Percentiles rank a stretch among this genome's conserved stretches.
These are phyloP conservation scores for Sisyra terminalis DNA, from an alignment of 2,888 invertebrate genomes.

Conservation along the genomic window DNA sequence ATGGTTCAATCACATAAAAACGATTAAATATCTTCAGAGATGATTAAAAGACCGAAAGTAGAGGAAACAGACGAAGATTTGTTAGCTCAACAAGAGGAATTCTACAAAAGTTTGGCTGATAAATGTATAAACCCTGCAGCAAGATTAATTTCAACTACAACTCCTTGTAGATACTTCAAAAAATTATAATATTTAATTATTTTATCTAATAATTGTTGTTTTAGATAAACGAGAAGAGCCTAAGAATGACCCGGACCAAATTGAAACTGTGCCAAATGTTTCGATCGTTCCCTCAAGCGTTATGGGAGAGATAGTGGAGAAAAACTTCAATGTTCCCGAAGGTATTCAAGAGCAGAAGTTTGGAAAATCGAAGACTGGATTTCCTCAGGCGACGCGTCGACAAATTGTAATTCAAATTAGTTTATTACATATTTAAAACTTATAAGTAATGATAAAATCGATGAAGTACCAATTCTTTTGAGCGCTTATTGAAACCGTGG, in stretches of 20 bases:
- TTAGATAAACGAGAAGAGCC: conserved; percentile 16
- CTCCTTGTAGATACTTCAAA: conserved; percentile 1
- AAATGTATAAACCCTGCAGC: conserved; percentile 45
- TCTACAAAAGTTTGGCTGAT: conserved; percentile 35
- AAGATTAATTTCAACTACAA: conserved; percentile 31
- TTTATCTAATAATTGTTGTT: conserved; percentile 6
- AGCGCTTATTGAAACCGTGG: too few species aligned
- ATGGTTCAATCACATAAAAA: too few species aligned
- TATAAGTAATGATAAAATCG: too few species aligned
- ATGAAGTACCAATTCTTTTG: too few species aligned
- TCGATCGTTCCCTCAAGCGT: conserved; percentile 26
- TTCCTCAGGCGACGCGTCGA: conserved; percentile 31
- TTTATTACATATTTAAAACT: background rate
- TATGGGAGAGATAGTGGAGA: conserved; percentile 40
- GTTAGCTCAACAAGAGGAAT: conserved; percentile 55
- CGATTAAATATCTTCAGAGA: conserved; percentile 18
- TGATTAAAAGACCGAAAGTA: conserved; percentile 49
- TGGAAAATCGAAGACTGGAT: conserved; percentile 25
- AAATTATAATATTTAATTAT: background rate
- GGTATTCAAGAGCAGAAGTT: conserved; percentile 1
- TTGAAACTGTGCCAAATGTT: conserved; percentile 27
- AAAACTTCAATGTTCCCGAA: conserved; percentile 17
- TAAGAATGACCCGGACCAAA: conserved; percentile 22
- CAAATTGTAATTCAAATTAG: conserved; percentile 16
- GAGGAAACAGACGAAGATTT: conserved; percentile 60